Evolutionary conservation across 2,888 invertebrate species (phyloP).

Genomic region (Phanerotoma sp.): DNA sequence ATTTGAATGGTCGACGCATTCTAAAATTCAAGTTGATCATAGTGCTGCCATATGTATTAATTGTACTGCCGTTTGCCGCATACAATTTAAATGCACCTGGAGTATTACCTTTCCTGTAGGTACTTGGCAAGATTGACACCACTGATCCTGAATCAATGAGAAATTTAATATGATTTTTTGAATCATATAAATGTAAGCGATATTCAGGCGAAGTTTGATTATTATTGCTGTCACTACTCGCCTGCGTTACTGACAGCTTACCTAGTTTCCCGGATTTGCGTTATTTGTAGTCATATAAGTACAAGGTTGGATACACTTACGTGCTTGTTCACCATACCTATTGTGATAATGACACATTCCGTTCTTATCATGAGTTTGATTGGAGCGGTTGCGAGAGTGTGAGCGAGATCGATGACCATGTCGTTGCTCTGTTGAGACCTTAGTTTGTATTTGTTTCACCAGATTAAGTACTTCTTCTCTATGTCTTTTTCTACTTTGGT

Average conservation of each 20-base stretch:
- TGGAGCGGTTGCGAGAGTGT: too few relatives aligned
- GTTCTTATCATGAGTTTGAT: not conserved
- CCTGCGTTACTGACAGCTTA: not conserved
- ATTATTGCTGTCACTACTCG: not conserved
- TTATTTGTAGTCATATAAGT: not conserved
- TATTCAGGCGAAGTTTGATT: not conserved
- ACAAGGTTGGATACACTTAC: conserved; percentile 8
- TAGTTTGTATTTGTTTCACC: too few relatives aligned
- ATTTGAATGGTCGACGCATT: not conserved
- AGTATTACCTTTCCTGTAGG: not conserved
- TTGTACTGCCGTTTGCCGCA: conserved; percentile 21
- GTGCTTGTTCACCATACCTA: conserved; percentile 13
- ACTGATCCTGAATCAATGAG: conserved; percentile 21
- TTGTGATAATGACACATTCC: not conserved
- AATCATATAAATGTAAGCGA: conserved; percentile 14
- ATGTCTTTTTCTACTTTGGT: conserved; percentile 14
- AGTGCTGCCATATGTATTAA: conserved; percentile 21
- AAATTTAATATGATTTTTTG: conserved; percentile 4
- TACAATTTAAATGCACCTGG: not conserved
- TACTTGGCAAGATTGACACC: conserved; percentile 1
- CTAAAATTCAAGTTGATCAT: not conserved
- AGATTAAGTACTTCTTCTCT: too few relatives aligned
- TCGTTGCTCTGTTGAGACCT: too few relatives aligned
- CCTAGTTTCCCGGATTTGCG: conserved; percentile 6
- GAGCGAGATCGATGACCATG: too few relatives aligned